Base-by-base conservation (phyloP, 2,888 invertebrate species). In the Tetanocera ferruginea region DNA sequence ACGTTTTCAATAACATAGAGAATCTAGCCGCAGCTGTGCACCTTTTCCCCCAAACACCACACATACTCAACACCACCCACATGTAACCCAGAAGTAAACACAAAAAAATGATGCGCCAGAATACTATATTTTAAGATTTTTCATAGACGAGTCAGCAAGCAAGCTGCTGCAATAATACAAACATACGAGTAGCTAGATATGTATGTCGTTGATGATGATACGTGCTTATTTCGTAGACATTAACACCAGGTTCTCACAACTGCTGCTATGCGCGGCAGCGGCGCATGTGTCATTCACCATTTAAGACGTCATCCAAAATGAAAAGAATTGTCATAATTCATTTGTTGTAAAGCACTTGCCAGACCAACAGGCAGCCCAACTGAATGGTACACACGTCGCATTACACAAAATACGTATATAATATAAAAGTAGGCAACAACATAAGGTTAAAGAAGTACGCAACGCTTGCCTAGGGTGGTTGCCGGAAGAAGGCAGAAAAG, bases 251-350 rank as follows among this genome's bases (percentile, higher is more conserved):
- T 73, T 51, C 62, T 43, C 62, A 72, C 72, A 62, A 60, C 49
- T 64, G 73, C 9, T 62, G 2, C 49, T 28, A 57, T 69, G 43
- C 34, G 62, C 49, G 49, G 43, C 57, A 23, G 31, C 28, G 52
- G 11, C 23, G 60, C 25, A n/a, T 74, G 62, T 67, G 80, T 80
- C 80, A 78, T 76, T 23, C 70, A 28, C 51, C 77, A 78, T 78
- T 80, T 78, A 76, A 77, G 76, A 76, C 71, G 77, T 78, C 77
- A 80, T 78, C 72, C 67, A 69, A 78, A 78, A 71, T 77, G 76
- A 55, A 72, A 77, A 51, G 55, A 77, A 77, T 78, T 78, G 80
- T 78, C 80, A 80, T 79, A 80, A 79, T 78, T 80, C 76, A 80
- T 79, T 80, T 43, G 76, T 64, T 25, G 75, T 67, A 67, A 75